Evolutionary conservation across 2,113 vertebrate genomes (phyloP), one percentile per base, ranked within the genome.

Genomic region (Uropsilus gracilis): DNA sequence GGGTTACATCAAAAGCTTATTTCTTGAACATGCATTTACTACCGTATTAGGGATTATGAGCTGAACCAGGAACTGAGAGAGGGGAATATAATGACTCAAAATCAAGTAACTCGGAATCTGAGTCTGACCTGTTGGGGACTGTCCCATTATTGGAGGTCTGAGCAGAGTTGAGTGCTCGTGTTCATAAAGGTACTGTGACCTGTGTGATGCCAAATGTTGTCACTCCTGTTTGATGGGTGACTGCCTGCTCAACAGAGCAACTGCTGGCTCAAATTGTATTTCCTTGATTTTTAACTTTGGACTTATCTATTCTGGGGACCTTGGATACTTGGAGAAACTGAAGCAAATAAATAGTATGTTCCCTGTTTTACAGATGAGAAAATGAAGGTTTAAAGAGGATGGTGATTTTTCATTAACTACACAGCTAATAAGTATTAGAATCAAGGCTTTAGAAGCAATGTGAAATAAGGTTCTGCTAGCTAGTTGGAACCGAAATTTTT

Each of bases 211-310:
- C 20, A 37, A 85, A 37, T 1, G 17, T 44, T 75, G 13, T 68
- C 64, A 34, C 80, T 90, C 32, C 59, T 11, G 16, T 57, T 55
- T 44, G 64, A 42, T 64, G 55, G 30, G 53, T 64, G 28, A n/a
- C 24, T 17, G 48, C 18, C 32, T 68, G 1, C 32, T 39, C 13
- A 13, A 39, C 11, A 64, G 32, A 84, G 71, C 1, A 64, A 59
- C 66, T 50, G 18, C 72, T 57, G 11, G 66, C 44, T 72, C 59
- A 64, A 66, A 17, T 68, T 53, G 39, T 6, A 61, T 20, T 71
- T 73, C 20, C 63, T 53, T 71, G 32, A 55, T 86, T 81, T 94
- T 95, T 93, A 81, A 81, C 78, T 81, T 89, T 66, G 53, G n/a
- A 30, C 22, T 53, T 83, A 53, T 18, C 22, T 87, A 8, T 92